Evolutionary conservation across 2,113 vertebrate species (phyloP), one percentile per base, ranked within the genome.

Genomic region (Ornithorhynchus anatinus): DNA sequence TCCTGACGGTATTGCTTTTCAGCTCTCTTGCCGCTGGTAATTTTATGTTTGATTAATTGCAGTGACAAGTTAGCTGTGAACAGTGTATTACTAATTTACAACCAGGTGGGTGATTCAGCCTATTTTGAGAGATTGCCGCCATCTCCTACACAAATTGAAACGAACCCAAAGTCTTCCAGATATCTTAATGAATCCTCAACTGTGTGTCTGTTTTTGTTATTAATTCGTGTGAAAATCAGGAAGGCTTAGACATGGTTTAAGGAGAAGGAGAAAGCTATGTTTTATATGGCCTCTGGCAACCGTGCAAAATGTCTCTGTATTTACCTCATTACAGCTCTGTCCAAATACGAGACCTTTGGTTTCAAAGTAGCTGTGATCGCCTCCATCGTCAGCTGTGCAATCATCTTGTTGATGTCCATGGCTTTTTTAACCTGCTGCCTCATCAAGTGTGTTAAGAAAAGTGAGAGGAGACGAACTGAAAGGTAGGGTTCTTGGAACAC

Each of bases 391-490:
- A 98, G 97, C 92, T 89, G 89, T 2, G 94, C 91, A 10, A 77
- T 99, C 75, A 99, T 99, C 80, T 72, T 97, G 35, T 80, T 99
- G 85, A 95, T 98, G 94, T 95, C 95, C 22, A 59, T 97, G 91
- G 94, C 93, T 67, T 98, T 98, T 92, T 80, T 98, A 81, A 97
- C 95, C 72, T 96, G 95, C 82, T 99, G 96, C 84, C 90, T 97
- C 69, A 75, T 96, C 33, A 94, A 95, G 62, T 95, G 93, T 31
- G 71, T 94, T 56, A 95, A 92, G 83, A 94, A 91, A 43, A 92
- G 84, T 7, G 88, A 95, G 76, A 92, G 68, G 79, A 94, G 53
- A 45, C 89, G 79, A 20, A 75, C 71, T 3, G 80, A 93, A 86
- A 95, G 94, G 95, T 95, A 86, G 3, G 69, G 88, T 45, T 35